Percentiles rank a stretch among this genome's conserved stretches.
Evolutionary conservation across 2,113 vertebrate species (phyloP).

Genomic region (Bungarus multicinctus): DNA sequence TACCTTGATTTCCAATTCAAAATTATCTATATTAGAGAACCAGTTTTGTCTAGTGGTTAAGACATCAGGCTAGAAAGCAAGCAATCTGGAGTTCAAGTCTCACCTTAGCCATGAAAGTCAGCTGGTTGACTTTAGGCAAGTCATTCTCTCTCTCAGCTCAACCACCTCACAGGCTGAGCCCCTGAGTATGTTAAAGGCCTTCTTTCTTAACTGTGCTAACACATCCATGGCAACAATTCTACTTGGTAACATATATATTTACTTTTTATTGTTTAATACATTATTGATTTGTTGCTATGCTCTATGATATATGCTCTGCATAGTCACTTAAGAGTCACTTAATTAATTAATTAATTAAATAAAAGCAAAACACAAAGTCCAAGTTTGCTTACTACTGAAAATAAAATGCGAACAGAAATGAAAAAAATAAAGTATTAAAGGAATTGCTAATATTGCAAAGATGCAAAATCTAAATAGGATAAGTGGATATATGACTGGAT

Average conservation of each 20-base stretch:
- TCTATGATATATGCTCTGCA: not conserved
- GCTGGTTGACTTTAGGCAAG: not conserved
- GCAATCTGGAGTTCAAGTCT: not conserved
- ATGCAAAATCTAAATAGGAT: not conserved
- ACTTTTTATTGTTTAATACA: not conserved
- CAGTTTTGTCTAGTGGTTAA: not conserved
- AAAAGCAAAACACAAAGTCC: not conserved
- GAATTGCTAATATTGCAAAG: not conserved
- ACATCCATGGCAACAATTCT: too few species aligned
- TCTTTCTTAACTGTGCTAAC: not conserved
- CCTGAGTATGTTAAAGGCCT: not conserved
- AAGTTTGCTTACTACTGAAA: not conserved
- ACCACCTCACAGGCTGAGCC: not conserved
- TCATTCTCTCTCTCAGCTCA: not conserved
- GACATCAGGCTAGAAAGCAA: not conserved
- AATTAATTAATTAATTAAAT: not conserved
- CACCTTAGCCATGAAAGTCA: not conserved
- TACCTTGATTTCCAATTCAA: not conserved
- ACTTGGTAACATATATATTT: not conserved
- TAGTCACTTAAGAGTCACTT: not conserved
- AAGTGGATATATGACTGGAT: not conserved
- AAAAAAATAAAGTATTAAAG: not conserved
- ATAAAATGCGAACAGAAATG: not conserved
- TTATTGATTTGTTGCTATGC: not conserved
- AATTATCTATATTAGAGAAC: not conserved